phyloP scores from a whole-genome alignment of 2,797 vertebrate genomes.

The Gymnodraco acuticeps region DNA sequence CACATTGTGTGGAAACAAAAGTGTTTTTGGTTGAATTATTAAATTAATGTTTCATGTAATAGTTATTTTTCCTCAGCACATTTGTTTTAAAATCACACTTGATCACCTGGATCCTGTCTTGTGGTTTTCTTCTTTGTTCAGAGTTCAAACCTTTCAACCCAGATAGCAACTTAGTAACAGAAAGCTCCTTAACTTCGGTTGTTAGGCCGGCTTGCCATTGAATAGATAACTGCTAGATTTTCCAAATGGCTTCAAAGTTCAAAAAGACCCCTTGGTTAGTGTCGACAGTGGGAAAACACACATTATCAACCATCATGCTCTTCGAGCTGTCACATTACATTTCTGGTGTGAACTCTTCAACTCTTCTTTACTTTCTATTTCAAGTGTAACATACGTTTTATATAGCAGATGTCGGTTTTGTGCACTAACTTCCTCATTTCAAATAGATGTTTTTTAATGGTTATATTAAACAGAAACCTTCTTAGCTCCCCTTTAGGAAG shows the following conservation, averaged over 20 bases:
- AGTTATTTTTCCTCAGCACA: neutral
- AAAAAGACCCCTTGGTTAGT: constrained; percentile 23
- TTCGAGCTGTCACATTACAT: neutral
- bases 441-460: neutral
- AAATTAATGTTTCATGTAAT: neutral
- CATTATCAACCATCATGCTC: constrained; percentile 41
- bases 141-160: neutral
- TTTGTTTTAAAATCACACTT: constrained; percentile 15
- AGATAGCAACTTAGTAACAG: constrained; percentile 6
- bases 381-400: neutral
- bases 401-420: neutral
- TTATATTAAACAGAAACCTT: neutral
- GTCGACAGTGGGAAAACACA: constrained; percentile 17
- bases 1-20: neutral
- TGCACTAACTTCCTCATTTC: neutral
- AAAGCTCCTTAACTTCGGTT: neutral
- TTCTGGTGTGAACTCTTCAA: neutral
- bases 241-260: constrained; percentile 48
- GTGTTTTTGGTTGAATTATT: neutral
- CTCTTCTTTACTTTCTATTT: neutral
- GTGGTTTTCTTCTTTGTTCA: neutral
- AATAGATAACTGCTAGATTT: constrained; percentile 38
- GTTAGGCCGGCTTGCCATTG: constrained; percentile 1
- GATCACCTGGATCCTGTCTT: neutral
- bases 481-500: neutral